Evolutionary conservation across 2,888 invertebrate genomes (phyloP), one percentile per base, ranked within the genome.

Genomic region (Phytoseiulus persimilis): DNA sequence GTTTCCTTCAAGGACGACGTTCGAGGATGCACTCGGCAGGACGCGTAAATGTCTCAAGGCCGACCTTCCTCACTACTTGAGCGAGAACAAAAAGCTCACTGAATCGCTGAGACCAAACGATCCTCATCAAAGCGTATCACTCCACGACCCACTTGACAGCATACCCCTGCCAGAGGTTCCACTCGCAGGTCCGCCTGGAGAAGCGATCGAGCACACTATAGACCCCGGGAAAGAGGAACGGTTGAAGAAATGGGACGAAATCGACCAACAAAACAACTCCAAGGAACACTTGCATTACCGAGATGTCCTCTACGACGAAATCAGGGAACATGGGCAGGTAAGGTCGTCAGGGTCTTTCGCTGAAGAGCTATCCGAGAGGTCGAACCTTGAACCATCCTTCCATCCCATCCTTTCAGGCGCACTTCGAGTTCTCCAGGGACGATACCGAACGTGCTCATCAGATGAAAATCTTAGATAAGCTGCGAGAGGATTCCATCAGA

Each of bases 321-420:
- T 87, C 39, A 33, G 87, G 28, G 87, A 87, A 33, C 87, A 87
- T n/a, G 87, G 87, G 6, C 87, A 87, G 33, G 87, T 87, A n/a
- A 33, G 87, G n/a, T n/a, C n/a, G n/a, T n/a, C n/a, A n/a, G n/a
- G n/a, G n/a, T n/a, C n/a, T n/a, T n/a, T n/a, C n/a, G n/a, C n/a
- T n/a, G n/a, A n/a, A n/a, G n/a, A n/a, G n/a, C n/a, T n/a, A n/a
- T n/a, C n/a, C n/a, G n/a, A n/a, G n/a, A n/a, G n/a, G n/a, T n/a
- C n/a, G n/a, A n/a, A n/a, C n/a, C n/a, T n/a, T n/a, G 33, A 31
- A 31, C 84, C 33, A 33, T 39, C 9, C 9, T 9, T 39, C 9
- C 39, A 39, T 39, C 39, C 39, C 39, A 3, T 33, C 33, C n/a
- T 33, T 87, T 6, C n/a, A 87, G 87, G 87, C 33, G 33, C 87